These are phyloP conservation scores for Falco columbarius DNA, from an alignment of 2,797 vertebrate species.

Conservation along the genomic window DNA sequence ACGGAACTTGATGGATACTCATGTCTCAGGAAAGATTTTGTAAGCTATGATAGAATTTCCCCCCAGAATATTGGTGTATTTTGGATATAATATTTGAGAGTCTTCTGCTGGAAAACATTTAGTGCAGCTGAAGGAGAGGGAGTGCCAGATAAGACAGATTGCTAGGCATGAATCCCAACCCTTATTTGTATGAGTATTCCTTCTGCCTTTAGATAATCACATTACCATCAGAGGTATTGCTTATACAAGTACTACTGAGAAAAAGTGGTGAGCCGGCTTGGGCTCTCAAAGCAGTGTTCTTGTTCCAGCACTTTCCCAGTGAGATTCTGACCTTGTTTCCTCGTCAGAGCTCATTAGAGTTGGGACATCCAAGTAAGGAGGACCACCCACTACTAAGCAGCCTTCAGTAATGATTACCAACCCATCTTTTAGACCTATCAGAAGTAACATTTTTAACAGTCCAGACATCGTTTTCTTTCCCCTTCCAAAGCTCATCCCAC, in stretches of 20 bases:
- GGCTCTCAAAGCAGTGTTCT: background rate
- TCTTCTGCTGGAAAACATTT: constrained; percentile 14
- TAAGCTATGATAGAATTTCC: background rate
- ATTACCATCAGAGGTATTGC: constrained; percentile 31
- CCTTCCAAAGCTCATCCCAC: constrained; percentile 4
- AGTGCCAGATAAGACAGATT: constrained; percentile 45
- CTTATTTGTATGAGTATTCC: constrained; percentile 27
- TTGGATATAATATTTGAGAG: background rate
- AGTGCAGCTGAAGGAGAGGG: constrained; percentile 17
- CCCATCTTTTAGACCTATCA: background rate
- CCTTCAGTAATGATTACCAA: background rate
- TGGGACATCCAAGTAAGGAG: background rate
- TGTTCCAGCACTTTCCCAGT: background rate
- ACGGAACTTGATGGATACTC: background rate
- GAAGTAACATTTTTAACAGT: constrained; percentile 1
- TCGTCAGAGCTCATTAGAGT: background rate
- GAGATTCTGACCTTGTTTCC: constrained; percentile 5
- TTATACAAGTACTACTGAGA: constrained; percentile 36
- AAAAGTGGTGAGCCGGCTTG: background rate
- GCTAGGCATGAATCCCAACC: constrained; percentile 31
- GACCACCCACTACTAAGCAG: background rate
- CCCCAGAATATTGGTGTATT: background rate
- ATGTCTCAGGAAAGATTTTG: background rate
- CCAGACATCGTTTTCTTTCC: background rate
- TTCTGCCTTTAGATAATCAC: constrained; percentile 34